Evolutionary conservation across 2,888 invertebrate species (phyloP), one percentile per base, ranked within the genome.

Genomic region (Yponomeuta evonymella): DNA sequence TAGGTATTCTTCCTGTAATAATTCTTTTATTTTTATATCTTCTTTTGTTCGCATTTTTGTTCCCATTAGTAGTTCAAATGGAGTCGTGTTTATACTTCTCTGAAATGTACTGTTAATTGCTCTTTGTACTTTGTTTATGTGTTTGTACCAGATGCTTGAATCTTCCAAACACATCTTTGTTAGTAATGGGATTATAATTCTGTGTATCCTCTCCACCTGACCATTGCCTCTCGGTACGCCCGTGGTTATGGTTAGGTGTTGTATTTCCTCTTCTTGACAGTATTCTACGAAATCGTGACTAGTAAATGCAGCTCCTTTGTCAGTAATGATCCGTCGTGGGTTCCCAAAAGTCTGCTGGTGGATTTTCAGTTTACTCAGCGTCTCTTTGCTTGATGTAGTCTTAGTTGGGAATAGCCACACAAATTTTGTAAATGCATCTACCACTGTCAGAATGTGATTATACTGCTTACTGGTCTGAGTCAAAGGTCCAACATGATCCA

Each of bases 341-440:
- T 82, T 82, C 10, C 84, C 86, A 77, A 86, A 87, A 8, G 70
- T 75, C 12, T 72, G 71, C 51, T 79, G 78, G 48, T 80, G 79
- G 1, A 72, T 48, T 6, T 72, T 70, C 2, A 83, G 65, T 70
- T 79, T 81, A 6, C 74, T 30, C 2, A 86, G 63, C 0, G 78
- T 79, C 69, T 88, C 83, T 30, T 74, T 75, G 2, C 78, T 72
- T 0, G 79, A 73, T 1, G 77, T 78, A 2, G 76, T 72, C 70
- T 82, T 83, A 0, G 77, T 77, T 1, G 83, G 82, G 70, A 78
- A 84, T 0, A 84, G 15, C 82, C 85, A 85, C 1, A 75, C 76
- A 76, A 83, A 84, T 70, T 85, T 86, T 0, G 81, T 82, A 66
- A 83, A 85, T 0, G 73, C 78, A 73, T 86, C 84, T 0, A 84